Conservation (phyloP, 1,140 invertebrate genomes). For the Caerostris darwini region DNA sequence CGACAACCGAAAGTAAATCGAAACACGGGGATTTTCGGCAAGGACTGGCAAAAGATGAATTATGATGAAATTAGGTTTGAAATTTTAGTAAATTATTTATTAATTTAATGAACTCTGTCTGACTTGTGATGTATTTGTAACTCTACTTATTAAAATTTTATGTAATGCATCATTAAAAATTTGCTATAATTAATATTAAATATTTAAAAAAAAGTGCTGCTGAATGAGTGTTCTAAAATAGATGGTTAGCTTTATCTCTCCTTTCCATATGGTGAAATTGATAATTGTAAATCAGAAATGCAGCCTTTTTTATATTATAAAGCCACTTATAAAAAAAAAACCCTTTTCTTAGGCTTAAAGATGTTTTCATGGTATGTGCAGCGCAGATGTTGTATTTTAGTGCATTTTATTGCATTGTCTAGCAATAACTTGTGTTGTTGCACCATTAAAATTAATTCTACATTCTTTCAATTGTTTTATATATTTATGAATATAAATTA, state of each 20-base stretch:
- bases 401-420: too few species aligned
- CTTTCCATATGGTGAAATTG: not conserved
- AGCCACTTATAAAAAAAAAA: too few species aligned
- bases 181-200: not conserved
- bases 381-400: too few species aligned
- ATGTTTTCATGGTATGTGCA: too few species aligned
- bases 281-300: not conserved
- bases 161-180: not conserved
- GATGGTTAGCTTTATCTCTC: not conserved
- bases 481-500: too few species aligned
- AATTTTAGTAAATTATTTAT: not conserved
- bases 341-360: too few species aligned
- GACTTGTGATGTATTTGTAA: not conserved
- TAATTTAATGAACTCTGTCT: not conserved
- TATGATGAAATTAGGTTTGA: constrained; percentile 34
- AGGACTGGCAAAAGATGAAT: constrained; percentile 22
- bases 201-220: not conserved
- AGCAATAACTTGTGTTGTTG: too few species aligned
- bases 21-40: not conserved
- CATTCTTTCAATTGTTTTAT: too few species aligned
- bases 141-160: not conserved
- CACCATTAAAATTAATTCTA: too few species aligned
- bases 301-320: too few species aligned
- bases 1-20: not conserved
- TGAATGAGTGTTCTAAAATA: not conserved